phyloP scores from a whole-genome alignment of 2,797 vertebrate genomes.

The Hylomyscus alleni region DNA sequence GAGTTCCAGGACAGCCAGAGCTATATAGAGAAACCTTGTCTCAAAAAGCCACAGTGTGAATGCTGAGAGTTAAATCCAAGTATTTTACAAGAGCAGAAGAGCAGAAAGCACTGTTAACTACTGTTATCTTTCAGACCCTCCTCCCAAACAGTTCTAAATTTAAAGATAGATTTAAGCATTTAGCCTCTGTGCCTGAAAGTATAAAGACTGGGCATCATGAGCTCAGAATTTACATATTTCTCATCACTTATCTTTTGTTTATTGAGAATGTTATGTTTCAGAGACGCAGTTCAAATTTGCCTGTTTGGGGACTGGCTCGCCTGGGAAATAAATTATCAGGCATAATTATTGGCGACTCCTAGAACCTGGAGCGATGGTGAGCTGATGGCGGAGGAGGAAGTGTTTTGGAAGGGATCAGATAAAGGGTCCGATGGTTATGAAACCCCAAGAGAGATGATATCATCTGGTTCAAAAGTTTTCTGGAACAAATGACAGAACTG shows the following conservation, averaged over 20 bases:
- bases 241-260: slow-evolving; percentile 44
- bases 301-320: slow-evolving; percentile 57
- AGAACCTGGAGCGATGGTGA: neutral
- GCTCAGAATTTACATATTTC: slow-evolving; percentile 41
- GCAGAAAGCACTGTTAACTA: neutral
- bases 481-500: slow-evolving; percentile 74
- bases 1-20: no score
- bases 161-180: neutral
- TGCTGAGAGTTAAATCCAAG: neutral
- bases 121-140: neutral
- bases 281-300: neutral
- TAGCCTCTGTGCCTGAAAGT: slow-evolving; percentile 9
- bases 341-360: slow-evolving; percentile 8
- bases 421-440: slow-evolving; percentile 55
- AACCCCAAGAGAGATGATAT: slow-evolving; percentile 70
- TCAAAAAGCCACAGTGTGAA: neutral
- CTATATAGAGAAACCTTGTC: no score
- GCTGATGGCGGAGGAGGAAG: slow-evolving; percentile 47
- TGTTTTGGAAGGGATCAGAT: slow-evolving; percentile 72
- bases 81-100: neutral
- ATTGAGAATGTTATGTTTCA: slow-evolving; percentile 58
- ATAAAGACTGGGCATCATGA: neutral
- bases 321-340: slow-evolving; percentile 68
- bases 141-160: neutral
- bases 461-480: slow-evolving; percentile 77